Evolutionary conservation across 2,113 vertebrate genomes (phyloP).

Genomic region (Ctenodactylus gundi): DNA sequence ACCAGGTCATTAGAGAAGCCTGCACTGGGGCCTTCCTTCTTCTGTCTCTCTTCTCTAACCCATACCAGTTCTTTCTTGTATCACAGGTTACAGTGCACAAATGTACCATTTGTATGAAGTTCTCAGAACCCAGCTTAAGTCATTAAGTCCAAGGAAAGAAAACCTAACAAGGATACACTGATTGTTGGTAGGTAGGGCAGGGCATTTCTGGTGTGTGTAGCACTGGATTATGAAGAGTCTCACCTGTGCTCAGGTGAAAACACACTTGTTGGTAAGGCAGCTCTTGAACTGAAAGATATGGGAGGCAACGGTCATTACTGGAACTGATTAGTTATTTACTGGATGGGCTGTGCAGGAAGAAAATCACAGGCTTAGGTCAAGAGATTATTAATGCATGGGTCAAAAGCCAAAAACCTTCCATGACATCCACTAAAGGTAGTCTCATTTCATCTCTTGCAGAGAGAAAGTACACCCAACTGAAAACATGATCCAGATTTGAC

Average conservation of each 20-base stretch:
- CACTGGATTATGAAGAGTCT: neutral
- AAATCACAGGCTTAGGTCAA: neutral
- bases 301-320: neutral
- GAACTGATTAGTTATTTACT: neutral
- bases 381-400: neutral
- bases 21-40: neutral
- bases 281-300: neutral
- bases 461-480: neutral
- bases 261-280: neutral
- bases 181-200: neutral
- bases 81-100: neutral
- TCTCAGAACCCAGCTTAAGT: neutral
- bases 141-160: neutral
- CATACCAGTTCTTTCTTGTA: neutral
- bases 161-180: neutral
- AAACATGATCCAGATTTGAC: neutral
- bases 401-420: conserved; percentile 3
- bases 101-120: neutral
- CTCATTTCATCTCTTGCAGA: conserved; percentile 18
- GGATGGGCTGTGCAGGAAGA: neutral
- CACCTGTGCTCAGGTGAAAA: neutral
- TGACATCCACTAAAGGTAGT: neutral
- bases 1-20: neutral
- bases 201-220: neutral
- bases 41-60: neutral